phyloP scores from a whole-genome alignment of 1,140 invertebrate genomes.

The Polypedilum pembai region DNA sequence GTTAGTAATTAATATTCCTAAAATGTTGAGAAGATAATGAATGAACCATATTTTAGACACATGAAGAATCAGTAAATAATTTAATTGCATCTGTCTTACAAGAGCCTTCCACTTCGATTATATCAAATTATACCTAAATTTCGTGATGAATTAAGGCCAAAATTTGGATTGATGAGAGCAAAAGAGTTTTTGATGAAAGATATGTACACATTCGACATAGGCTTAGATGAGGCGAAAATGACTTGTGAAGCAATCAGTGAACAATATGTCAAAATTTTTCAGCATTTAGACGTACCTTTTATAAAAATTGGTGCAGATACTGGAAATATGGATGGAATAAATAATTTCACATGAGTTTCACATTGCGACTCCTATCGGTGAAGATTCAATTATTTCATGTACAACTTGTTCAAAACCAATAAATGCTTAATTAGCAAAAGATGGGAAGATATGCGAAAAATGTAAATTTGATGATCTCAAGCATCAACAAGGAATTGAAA shows the following conservation, averaged over 20 bases:
- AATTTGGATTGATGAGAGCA: conserved; percentile 69
- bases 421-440: conserved; percentile 47
- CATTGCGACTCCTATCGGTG: conserved; percentile 60
- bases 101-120: conserved; percentile 61
- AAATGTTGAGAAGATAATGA: conserved; percentile 29
- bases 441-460: conserved; percentile 45
- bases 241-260: conserved; percentile 64
- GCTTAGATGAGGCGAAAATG: conserved; percentile 49
- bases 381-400: conserved; percentile 67
- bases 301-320: conserved; percentile 59
- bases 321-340: conserved; percentile 76
- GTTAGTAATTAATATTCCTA: conserved; percentile 30
- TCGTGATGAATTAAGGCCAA: conserved; percentile 77
- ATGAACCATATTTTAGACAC: conserved; percentile 56
- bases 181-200: conserved; percentile 94
- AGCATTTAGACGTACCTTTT: conserved; percentile 53
- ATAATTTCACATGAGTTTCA: conserved; percentile 81
- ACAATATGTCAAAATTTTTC: conserved; percentile 62
- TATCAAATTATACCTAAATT: conserved; percentile 87
- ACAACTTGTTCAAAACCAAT: conserved; percentile 50
- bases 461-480: conserved; percentile 46
- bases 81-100: conserved; percentile 57
- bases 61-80: conserved; percentile 74
- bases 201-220: conserved; percentile 78
- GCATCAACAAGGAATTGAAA: conserved; percentile 49